Conservation (phyloP, 2,888 invertebrate genomes). For the Pandemis heparana region DNA sequence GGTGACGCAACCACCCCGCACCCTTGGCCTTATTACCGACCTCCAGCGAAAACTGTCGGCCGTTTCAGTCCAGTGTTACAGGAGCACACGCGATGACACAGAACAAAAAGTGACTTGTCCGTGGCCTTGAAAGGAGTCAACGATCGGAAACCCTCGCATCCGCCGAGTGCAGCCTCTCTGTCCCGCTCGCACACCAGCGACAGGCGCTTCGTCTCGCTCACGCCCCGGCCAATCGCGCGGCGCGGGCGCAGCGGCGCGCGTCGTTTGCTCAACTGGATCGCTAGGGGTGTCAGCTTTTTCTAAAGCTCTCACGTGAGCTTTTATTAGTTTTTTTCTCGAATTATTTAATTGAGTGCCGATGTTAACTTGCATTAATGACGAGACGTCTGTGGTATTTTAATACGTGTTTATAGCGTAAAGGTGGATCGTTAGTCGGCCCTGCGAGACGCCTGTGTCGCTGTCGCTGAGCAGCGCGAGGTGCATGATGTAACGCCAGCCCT, state of each 20-base stretch:
- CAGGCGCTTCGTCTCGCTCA: constrained; percentile 56
- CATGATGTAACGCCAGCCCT: constrained; percentile 53
- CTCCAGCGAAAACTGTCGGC: constrained; percentile 80
- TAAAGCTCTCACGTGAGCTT: constrained; percentile 75
- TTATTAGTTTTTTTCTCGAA: constrained; percentile 63
- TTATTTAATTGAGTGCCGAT: constrained; percentile 72
- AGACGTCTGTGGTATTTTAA: constrained; percentile 56
- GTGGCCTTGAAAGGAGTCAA: constrained; percentile 83
- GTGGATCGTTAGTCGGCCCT: constrained; percentile 35
- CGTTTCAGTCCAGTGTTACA: constrained; percentile 74
- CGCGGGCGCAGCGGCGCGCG: constrained; percentile 81
- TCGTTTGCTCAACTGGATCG: constrained; percentile 79
- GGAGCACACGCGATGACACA: constrained; percentile 69
- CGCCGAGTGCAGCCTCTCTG: constrained; percentile 69
- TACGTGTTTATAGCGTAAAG: constrained; percentile 49
- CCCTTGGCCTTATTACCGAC: constrained; percentile 55
- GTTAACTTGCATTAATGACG: constrained; percentile 57
- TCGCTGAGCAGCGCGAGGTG: constrained; percentile 48
- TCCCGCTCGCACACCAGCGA: constrained; percentile 59
- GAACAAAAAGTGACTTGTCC: constrained; percentile 74
- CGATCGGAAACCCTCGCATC: constrained; percentile 83
- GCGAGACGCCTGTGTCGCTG: constrained; percentile 14
- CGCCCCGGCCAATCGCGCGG: constrained; percentile 70
- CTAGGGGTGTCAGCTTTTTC: constrained; percentile 81
- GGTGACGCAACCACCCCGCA: constrained; percentile 28